These are phyloP conservation scores for Tetragonula clypearis DNA, from an alignment of 1,140 invertebrate species.

Conservation along the genomic window DNA sequence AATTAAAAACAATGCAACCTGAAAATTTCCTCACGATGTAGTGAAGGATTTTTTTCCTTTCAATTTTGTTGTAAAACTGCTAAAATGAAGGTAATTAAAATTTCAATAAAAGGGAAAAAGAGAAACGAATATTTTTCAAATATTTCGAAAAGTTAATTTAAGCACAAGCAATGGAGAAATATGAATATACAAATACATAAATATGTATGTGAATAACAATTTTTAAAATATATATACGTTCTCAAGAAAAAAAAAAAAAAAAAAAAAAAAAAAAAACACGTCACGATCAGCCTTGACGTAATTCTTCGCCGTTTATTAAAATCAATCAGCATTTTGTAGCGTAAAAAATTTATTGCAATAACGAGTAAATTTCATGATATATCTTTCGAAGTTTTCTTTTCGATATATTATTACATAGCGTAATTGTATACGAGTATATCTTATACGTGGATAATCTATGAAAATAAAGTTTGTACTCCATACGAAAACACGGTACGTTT, in stretches of 20 bases:
- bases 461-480: neutral
- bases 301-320: neutral
- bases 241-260: neutral
- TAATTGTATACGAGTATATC: neutral
- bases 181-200: no score
- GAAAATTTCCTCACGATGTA: constrained; percentile 23
- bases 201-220: neutral
- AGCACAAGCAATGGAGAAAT: no score
- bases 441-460: neutral
- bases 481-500: neutral
- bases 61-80: neutral
- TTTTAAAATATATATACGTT: neutral
- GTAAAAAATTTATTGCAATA: neutral
- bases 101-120: neutral
- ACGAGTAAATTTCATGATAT: neutral
- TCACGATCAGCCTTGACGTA: neutral
- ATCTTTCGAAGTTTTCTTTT: neutral
- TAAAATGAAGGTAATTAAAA: constrained; percentile 40
- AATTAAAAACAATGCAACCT: constrained; percentile 2
- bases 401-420: neutral
- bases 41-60: neutral
- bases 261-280: neutral
- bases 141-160: no score
- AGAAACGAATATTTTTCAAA: neutral
- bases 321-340: neutral